A percentile compares a stretch with the other conserved stretches of the same genome.
Evolutionary conservation across 2,888 invertebrate species (phyloP).

Genomic region (Sesia bembeciformis): DNA sequence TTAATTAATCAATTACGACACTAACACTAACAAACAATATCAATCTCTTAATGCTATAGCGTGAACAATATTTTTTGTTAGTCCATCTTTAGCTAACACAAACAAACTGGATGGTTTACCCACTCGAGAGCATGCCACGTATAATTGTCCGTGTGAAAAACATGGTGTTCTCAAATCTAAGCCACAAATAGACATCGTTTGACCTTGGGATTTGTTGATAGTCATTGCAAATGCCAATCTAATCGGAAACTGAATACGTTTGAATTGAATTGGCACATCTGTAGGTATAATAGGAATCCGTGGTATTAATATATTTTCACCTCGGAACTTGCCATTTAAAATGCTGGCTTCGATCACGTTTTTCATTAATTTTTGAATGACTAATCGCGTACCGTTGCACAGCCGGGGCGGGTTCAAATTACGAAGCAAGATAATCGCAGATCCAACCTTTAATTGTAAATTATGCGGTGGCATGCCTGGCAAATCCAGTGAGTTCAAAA

Average conservation of each 20-base stretch:
- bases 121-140: slow-evolving; percentile 26
- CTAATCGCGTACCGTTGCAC: too few species aligned
- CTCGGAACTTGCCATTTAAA: slow-evolving; percentile 7
- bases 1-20: slow-evolving; percentile 16
- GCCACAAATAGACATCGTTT: slow-evolving; percentile 26
- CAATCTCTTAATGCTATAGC: too few species aligned
- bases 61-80: slow-evolving; percentile 21
- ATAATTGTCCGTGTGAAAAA: slow-evolving; percentile 33
- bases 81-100: slow-evolving; percentile 16
- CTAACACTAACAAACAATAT: slow-evolving; percentile 15
- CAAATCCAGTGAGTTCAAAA: slow-evolving; percentile 20
- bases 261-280: slow-evolving; percentile 20
- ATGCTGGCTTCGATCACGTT: slow-evolving; percentile 15
- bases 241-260: slow-evolving; percentile 29
- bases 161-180: slow-evolving; percentile 25
- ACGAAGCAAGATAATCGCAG: slow-evolving; percentile 17
- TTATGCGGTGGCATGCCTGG: slow-evolving; percentile 15
- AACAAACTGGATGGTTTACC: slow-evolving; percentile 16
- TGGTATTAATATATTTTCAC: slow-evolving; percentile 8
- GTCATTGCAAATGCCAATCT: slow-evolving; percentile 27
- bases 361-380: slow-evolving; percentile 8
- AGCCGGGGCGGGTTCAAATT: slow-evolving; percentile 20
- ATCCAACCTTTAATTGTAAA: slow-evolving; percentile 19
- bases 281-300: slow-evolving; percentile 4
- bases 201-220: slow-evolving; percentile 37